phyloP scores from a whole-genome alignment of 2,113 vertebrate species.

The Irena cyanogastra region DNA sequence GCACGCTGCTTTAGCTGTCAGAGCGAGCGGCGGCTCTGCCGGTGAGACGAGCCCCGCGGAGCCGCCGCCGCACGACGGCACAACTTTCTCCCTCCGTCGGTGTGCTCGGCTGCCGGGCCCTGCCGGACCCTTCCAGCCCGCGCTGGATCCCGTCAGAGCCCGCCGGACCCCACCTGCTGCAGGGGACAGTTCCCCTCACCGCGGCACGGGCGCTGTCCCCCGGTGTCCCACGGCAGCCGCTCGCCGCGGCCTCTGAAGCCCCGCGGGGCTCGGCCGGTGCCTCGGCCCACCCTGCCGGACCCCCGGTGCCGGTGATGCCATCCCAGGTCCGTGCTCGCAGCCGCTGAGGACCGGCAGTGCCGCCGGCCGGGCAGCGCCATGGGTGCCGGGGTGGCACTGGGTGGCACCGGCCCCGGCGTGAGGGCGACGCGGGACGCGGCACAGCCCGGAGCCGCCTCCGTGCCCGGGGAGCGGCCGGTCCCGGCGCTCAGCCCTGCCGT shows the following conservation, averaged over 20 bases:
- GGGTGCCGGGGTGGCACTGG: not conserved
- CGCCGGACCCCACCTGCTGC: not conserved
- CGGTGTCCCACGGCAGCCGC: not conserved
- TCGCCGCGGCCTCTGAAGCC: not conserved
- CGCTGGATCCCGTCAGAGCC: not conserved
- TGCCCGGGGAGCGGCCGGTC: not conserved
- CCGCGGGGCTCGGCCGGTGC: not conserved
- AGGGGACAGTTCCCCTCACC: not conserved
- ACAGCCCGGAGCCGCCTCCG: not conserved
- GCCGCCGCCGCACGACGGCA: not conserved
- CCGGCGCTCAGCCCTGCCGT: rapidly evolving
- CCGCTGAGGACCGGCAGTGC: not conserved
- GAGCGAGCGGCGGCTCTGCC: slow-evolving; percentile 49
- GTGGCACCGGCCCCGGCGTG: rapidly evolving
- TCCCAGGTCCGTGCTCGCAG: not conserved
- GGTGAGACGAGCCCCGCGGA: not conserved
- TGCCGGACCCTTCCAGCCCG: not conserved
- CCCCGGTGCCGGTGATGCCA: not conserved
- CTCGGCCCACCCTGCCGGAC: not conserved
- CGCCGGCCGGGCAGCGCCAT: not conserved
- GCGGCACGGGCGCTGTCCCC: rapidly evolving
- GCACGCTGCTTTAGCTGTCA: slow-evolving; percentile 63
- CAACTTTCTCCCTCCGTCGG: slow-evolving; percentile 53
- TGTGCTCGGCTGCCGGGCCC: not conserved
- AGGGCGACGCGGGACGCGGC: not conserved